Evolutionary conservation across 2,113 vertebrate genomes (phyloP).

Genomic region (Polypterus bichir): DNA sequence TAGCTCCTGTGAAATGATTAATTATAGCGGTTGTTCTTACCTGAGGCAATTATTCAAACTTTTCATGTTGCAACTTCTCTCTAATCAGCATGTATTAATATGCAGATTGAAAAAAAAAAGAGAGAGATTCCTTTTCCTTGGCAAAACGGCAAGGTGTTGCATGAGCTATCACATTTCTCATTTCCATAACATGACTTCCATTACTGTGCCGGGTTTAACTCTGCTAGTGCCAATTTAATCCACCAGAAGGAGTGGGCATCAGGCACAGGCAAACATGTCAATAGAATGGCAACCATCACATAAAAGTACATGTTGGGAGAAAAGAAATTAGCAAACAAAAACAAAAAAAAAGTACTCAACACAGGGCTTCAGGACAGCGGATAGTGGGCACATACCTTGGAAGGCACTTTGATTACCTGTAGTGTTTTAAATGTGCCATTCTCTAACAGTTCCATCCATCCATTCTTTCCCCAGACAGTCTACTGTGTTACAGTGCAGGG

Average conservation of each 20-base stretch:
- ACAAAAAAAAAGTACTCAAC: too few relatives aligned
- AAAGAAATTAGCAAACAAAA: too few relatives aligned
- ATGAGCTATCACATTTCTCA: slow-evolving; percentile 45
- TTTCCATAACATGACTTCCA: slow-evolving; percentile 43
- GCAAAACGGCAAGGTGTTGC: slow-evolving; percentile 42
- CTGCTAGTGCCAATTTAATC: background rate
- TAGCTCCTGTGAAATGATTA: slow-evolving; percentile 36
- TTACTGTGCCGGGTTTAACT: background rate
- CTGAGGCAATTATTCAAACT: slow-evolving; percentile 46
- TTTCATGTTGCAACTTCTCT: slow-evolving; percentile 44
- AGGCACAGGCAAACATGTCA: too few relatives aligned
- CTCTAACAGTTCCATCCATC: too few relatives aligned
- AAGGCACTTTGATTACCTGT: too few relatives aligned
- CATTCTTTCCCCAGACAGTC: too few relatives aligned
- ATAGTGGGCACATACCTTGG: too few relatives aligned
- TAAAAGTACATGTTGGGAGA: too few relatives aligned
- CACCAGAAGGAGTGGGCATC: background rate
- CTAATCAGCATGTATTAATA: slow-evolving; percentile 42
- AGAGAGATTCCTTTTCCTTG: background rate
- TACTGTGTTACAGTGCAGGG: too few relatives aligned
- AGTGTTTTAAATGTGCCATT: too few relatives aligned
- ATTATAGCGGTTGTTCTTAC: slow-evolving; percentile 39
- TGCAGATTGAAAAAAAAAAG: slow-evolving; percentile 13
- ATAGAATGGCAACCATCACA: background rate
- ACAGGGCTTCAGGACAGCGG: too few relatives aligned